These are phyloP conservation scores for Dendropsophus ebraccatus DNA, from an alignment of 2,113 vertebrate species.

Conservation along the genomic window DNA sequence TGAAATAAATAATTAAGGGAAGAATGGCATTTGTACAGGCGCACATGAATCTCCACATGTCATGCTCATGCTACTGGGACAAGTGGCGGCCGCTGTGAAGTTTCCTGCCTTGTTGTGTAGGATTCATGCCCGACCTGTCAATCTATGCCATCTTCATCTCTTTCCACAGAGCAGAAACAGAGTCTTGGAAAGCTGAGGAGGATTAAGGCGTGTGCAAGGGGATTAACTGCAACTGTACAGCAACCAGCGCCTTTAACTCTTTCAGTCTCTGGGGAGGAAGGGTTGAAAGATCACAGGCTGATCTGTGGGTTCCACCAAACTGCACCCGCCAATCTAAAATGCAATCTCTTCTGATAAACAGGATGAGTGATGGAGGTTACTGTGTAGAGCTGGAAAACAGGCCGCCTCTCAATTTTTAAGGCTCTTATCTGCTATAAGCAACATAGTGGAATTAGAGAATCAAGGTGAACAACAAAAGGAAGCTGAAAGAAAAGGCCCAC, in stretches of 20 bases:
- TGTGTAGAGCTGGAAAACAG: background rate
- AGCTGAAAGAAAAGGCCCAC: no score
- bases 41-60: background rate
- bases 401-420: no score
- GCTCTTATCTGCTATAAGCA: no score
- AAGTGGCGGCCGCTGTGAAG: background rate
- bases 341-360: slow-evolving; percentile 1
- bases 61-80: background rate
- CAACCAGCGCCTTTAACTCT: slow-evolving; percentile 3
- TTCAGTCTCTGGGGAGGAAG: background rate
- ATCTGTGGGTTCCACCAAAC: background rate
- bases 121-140: background rate
- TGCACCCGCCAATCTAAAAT: background rate
- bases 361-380: background rate
- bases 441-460: no score
- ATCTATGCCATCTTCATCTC: slow-evolving; percentile 24
- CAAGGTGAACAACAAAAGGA: no score
- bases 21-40: background rate
- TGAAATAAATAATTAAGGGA: slow-evolving; percentile 19
- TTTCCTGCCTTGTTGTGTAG: slow-evolving; percentile 3
- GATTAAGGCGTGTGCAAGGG: slow-evolving; percentile 41
- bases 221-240: slow-evolving; percentile 41
- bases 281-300: background rate
- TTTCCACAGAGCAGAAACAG: slow-evolving; percentile 14
- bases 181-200: slow-evolving; percentile 13